These are phyloP conservation scores for Drosophila recens DNA, from an alignment of 2,888 invertebrate genomes.

Conservation along the genomic window DNA sequence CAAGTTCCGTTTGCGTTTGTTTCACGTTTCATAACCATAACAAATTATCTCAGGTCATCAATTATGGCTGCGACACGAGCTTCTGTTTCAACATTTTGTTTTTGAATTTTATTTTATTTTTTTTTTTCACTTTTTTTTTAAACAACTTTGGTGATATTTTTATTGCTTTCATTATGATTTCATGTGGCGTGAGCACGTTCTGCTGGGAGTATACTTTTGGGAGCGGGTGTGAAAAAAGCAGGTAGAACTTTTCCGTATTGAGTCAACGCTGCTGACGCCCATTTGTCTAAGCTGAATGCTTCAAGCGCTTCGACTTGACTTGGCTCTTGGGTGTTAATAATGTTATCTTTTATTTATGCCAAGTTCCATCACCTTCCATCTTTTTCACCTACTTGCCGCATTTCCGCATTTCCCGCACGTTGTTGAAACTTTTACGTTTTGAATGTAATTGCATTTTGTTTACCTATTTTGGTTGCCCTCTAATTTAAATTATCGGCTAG, in stretches of 20 bases:
- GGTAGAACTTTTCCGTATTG: slow-evolving; percentile 57
- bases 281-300: slow-evolving; percentile 70
- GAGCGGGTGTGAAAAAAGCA: not conserved
- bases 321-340: slow-evolving; percentile 73
- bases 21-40: slow-evolving; percentile 75
- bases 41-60: slow-evolving; percentile 80
- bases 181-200: slow-evolving; percentile 72
- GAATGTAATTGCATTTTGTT: slow-evolving; percentile 73
- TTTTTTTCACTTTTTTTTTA: slow-evolving; percentile 20
- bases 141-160: slow-evolving; percentile 67
- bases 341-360: slow-evolving; percentile 78
- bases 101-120: slow-evolving; percentile 4
- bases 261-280: slow-evolving; percentile 63
- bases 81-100: slow-evolving; percentile 28
- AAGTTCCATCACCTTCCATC: slow-evolving; percentile 3
- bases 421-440: slow-evolving; percentile 61
- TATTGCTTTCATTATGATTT: slow-evolving; percentile 81
- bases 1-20: slow-evolving; percentile 51
- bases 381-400: not conserved
- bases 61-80: slow-evolving; percentile 67
- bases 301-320: slow-evolving; percentile 32
- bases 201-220: not conserved
- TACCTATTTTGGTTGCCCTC: slow-evolving; percentile 38
- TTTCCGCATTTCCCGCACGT: slow-evolving; percentile 10
- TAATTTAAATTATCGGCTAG: not conserved